Conservation (phyloP, 2,113 vertebrate species). For the Paralichthys olivaceus region DNA sequence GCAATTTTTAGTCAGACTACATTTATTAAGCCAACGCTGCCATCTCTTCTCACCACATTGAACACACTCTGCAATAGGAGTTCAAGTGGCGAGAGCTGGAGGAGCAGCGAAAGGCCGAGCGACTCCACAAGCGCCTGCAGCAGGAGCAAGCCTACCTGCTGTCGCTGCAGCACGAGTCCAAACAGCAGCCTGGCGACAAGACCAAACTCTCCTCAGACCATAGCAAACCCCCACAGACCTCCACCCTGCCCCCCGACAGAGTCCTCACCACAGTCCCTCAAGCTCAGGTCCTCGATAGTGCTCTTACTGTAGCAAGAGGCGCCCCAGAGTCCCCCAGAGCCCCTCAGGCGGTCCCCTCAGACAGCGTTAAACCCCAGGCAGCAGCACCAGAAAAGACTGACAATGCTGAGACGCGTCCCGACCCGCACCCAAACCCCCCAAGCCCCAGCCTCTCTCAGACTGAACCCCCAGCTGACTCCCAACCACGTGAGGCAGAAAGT, state of each 20-base stretch:
- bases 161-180: slow-evolving; percentile 91
- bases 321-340: slow-evolving; percentile 24
- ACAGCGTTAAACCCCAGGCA: slow-evolving; percentile 38
- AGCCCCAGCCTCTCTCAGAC: slow-evolving; percentile 24
- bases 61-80: slow-evolving; percentile 85
- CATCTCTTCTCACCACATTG: slow-evolving; percentile 22
- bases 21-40: not conserved
- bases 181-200: slow-evolving; percentile 74
- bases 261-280: slow-evolving; percentile 43
- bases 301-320: slow-evolving; percentile 28
- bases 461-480: slow-evolving; percentile 52
- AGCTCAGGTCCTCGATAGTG: slow-evolving; percentile 57
- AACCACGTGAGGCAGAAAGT: slow-evolving; percentile 53
- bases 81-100: slow-evolving; percentile 98
- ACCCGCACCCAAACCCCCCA: slow-evolving; percentile 1
- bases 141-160: slow-evolving; percentile 97
- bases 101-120: slow-evolving; percentile 95
- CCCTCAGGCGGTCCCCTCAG: slow-evolving; percentile 30
- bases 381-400: slow-evolving; percentile 29
- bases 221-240: slow-evolving; percentile 54
- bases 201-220: slow-evolving; percentile 53
- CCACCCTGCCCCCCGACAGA: slow-evolving; percentile 61
- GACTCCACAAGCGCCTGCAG: slow-evolving; percentile 94
- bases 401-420: slow-evolving; percentile 42
- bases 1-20: not conserved